Conservation (phyloP, 2,113 vertebrate species). For the Serilophus lunatus region DNA sequence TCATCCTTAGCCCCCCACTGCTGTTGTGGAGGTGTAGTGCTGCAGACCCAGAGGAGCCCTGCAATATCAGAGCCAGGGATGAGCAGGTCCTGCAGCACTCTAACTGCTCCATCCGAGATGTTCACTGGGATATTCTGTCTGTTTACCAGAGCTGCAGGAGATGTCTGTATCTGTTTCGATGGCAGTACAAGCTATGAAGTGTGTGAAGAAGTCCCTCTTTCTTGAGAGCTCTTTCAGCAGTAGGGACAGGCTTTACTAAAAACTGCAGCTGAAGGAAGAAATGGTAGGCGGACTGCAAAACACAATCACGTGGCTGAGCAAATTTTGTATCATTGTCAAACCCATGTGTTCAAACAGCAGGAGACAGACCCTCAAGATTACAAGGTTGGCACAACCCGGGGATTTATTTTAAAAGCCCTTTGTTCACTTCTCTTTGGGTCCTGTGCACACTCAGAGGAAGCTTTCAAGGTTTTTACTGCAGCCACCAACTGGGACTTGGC, state of each 20-base stretch:
- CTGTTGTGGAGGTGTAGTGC: too few relatives aligned
- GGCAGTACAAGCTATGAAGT: not conserved
- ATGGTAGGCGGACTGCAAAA: not conserved
- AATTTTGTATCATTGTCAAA: not conserved
- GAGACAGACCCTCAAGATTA: not conserved
- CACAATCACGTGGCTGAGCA: not conserved
- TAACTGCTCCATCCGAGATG: not conserved
- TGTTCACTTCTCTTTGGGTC: not conserved
- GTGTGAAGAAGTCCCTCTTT: not conserved
- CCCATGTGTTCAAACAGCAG: not conserved
- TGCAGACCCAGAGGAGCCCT: not conserved
- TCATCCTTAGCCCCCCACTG: rapidly evolving
- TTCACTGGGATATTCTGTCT: rapidly evolving
- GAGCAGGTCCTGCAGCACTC: not conserved
- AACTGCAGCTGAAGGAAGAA: not conserved
- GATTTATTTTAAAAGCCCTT: not conserved
- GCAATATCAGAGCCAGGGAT: not conserved
- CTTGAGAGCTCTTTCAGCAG: not conserved
- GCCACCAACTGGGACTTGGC: not conserved
- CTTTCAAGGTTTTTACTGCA: not conserved
- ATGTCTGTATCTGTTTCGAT: not conserved
- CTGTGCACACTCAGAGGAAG: not conserved
- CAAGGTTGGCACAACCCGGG: not conserved
- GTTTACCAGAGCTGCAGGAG: not conserved
- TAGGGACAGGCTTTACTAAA: not conserved